Evolutionary conservation across 2,113 vertebrate species (phyloP).

Genomic region (Centropristis striata): DNA sequence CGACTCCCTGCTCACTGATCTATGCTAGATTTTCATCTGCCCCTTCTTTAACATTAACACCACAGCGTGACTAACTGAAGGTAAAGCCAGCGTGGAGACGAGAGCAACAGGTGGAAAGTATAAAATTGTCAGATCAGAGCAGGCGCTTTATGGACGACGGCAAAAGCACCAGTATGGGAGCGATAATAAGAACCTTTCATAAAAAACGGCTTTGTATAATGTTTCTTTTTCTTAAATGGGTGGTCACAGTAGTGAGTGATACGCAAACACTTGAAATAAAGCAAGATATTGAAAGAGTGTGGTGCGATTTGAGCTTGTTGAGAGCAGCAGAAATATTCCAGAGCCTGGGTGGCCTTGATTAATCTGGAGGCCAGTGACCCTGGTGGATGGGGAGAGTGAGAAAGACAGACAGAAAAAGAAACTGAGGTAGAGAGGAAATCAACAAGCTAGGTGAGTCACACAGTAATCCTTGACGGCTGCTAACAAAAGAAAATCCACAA

Average conservation of each 20-base stretch:
- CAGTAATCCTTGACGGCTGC: constrained; percentile 39
- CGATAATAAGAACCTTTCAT: constrained; percentile 22
- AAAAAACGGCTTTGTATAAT: background rate
- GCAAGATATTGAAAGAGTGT: background rate
- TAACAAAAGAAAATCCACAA: constrained; percentile 67
- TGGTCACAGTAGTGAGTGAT: constrained; percentile 11
- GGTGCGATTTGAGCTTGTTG: constrained; percentile 24
- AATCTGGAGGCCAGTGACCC: constrained; percentile 47
- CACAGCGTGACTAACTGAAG: constrained; percentile 54
- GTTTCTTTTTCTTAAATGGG: constrained; percentile 5
- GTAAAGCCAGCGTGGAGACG: constrained; percentile 48
- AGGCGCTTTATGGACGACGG: background rate
- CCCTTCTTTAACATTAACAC: constrained; percentile 24
- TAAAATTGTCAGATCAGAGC: constrained; percentile 54
- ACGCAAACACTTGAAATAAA: constrained; percentile 25
- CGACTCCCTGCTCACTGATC: constrained; percentile 18
- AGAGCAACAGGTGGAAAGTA: constrained; percentile 70
- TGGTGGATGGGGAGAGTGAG: constrained; percentile 30
- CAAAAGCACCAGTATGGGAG: constrained; percentile 17
- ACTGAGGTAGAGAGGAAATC: constrained; percentile 25
- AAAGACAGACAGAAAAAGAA: constrained; percentile 21
- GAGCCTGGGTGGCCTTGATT: constrained; percentile 53
- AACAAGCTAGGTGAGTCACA: constrained; percentile 66
- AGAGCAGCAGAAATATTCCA: constrained; percentile 47
- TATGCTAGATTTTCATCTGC: constrained; percentile 47